Percentiles rank a stretch among this genome's conserved stretches.
phyloP scores from a whole-genome alignment of 92 coral and sea anemone genomes.

The Epizoanthus ramosus region DNA sequence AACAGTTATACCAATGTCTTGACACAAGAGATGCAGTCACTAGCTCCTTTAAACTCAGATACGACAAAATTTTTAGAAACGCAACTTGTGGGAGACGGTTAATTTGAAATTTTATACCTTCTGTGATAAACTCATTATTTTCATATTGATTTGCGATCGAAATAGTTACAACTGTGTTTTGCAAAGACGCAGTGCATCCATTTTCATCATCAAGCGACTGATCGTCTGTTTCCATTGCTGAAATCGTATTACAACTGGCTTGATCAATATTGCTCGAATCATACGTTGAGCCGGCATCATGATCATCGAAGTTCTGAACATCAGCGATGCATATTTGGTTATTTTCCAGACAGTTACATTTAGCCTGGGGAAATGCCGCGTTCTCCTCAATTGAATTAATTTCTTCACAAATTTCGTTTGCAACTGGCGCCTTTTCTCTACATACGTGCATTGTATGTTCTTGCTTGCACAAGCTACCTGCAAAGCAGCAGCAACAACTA shows the following conservation, averaged over 20 bases:
- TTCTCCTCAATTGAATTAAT: neutral
- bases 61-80: conserved; percentile 72
- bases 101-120: conserved; percentile 30
- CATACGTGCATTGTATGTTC: conserved; percentile 17
- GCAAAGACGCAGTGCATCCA: neutral
- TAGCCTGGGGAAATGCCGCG: too few relatives aligned
- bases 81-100: conserved; percentile 81
- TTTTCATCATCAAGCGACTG: neutral
- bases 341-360: neutral
- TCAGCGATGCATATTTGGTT: neutral
- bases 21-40: conserved; percentile 76
- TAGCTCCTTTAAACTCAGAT: conserved; percentile 65
- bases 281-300: neutral
- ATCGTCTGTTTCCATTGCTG: neutral
- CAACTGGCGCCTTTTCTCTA: neutral
- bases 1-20: conserved; percentile 69
- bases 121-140: neutral
- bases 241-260: neutral
- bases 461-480: neutral
- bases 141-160: neutral
- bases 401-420: neutral
- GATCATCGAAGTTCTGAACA: too few relatives aligned
- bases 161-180: neutral
- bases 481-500: neutral
- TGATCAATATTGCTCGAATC: neutral